Evolutionary conservation across 2,113 vertebrate species (phyloP), one percentile per base, ranked within the genome.

Genomic region (Leiothrix lutea): DNA sequence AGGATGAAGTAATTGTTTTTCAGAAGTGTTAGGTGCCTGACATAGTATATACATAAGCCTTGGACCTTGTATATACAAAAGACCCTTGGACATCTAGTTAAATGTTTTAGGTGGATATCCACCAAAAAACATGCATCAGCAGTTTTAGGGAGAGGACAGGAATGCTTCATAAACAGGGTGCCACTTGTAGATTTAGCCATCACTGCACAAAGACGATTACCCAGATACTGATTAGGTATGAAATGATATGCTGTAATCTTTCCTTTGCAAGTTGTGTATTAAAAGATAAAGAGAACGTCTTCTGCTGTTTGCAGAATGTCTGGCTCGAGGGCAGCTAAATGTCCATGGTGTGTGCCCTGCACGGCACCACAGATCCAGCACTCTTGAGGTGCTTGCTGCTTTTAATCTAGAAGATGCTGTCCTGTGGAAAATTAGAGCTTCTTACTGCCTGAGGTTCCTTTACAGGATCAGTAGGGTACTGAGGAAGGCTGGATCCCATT

Each of bases 281-380:
- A 74, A 78, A 66, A 94, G 82, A 88, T 89, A 66, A 90, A 87
- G 73, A 57, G 12, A 29, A 1, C 2, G 3, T 86, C 42, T 81
- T 87, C 69, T 86, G 72, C 56, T 23, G 9, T 48, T 70, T 20
- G 69, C 80, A 81, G 38, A 56, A 57, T 11, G 16, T 33, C 82
- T 84, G 35, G 18, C 61, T 89, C 70, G 84, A 40, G 69, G 57
- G 72, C 66, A 12, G 40, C 73, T 65, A 67, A 57, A 61, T 81
- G 78, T 84, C 88, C 38, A 44, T 61, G 61, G 20, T 28, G 33
- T 64, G 33, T 60, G 56, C 24, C 19, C 29, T 1, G 2, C 1
- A 2, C 19, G 16, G 71, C 36, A 23, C 50, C 18, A 9, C 0
- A 0, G 42, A 50, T 45, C 67, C 3, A 1, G 2, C 1, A 22